Percentiles rank a stretch among this genome's conserved stretches.
Evolutionary conservation across 2,113 vertebrate species (phyloP).

Genomic region (Myxocyprinus asiaticus): DNA sequence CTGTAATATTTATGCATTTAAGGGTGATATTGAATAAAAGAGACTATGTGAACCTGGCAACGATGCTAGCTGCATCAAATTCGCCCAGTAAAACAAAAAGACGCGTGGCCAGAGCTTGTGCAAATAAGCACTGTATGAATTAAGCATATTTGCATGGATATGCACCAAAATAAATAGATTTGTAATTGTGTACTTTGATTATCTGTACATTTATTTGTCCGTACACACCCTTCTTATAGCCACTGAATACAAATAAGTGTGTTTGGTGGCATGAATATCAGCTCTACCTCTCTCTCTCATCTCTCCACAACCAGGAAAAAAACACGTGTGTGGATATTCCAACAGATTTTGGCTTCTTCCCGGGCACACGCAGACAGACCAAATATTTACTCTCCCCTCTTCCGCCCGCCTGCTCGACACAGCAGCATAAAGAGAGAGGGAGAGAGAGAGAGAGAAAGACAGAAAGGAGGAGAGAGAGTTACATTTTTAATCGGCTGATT

Average conservation of each 20-base stretch:
- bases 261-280: slow-evolving; percentile 3
- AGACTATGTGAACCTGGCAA: not conserved
- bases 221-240: slow-evolving; percentile 34
- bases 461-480: slow-evolving; percentile 66
- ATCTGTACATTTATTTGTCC: slow-evolving; percentile 47
- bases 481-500: slow-evolving; percentile 89
- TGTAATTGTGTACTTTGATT: slow-evolving; percentile 51
- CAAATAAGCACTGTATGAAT: slow-evolving; percentile 35
- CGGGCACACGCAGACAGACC: slow-evolving; percentile 59
- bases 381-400: slow-evolving; percentile 72
- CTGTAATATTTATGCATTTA: slow-evolving; percentile 31
- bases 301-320: slow-evolving; percentile 24
- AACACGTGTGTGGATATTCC: slow-evolving; percentile 53
- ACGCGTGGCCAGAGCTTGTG: slow-evolving; percentile 6
- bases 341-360: slow-evolving; percentile 53
- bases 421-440: slow-evolving; percentile 61
- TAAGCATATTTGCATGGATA: slow-evolving; percentile 28
- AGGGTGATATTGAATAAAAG: not conserved
- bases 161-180: slow-evolving; percentile 34
- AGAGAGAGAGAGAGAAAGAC: slow-evolving; percentile 39
- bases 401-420: slow-evolving; percentile 63
- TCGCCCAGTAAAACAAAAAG: slow-evolving; percentile 21
- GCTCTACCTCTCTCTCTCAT: slow-evolving; percentile 8
- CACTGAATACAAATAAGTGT: slow-evolving; percentile 54
- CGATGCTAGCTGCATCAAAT: not conserved